Conservation (phyloP, 2,888 invertebrate species). For the Hydraecia micacea region DNA sequence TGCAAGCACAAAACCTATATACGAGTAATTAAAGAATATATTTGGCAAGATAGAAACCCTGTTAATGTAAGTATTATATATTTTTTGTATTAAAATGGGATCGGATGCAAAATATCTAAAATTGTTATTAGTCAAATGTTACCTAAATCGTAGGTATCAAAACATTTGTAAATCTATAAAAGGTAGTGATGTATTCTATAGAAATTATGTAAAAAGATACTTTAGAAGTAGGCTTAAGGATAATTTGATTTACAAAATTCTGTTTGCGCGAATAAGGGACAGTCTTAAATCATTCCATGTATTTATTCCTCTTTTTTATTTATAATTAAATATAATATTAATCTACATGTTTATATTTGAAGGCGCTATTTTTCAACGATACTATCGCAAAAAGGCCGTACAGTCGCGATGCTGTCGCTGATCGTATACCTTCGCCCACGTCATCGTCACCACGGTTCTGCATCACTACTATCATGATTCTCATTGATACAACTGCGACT, state of each 20-base stretch:
- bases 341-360: background rate
- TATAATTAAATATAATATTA: background rate
- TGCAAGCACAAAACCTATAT: conserved; percentile 54
- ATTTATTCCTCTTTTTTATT: background rate
- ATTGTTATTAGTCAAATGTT: conserved; percentile 33
- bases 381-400: background rate
- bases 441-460: background rate
- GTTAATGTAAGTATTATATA: conserved; percentile 43
- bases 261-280: conserved; percentile 5
- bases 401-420: background rate
- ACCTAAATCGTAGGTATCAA: conserved; percentile 38
- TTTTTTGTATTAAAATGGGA: conserved; percentile 48
- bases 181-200: conserved; percentile 35
- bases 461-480: background rate
- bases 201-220: conserved; percentile 44
- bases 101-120: conserved; percentile 44
- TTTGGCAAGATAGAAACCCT: conserved; percentile 42
- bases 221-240: conserved; percentile 34
- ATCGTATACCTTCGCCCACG: background rate
- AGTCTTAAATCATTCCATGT: background rate
- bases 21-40: conserved; percentile 19
- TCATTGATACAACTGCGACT: too few relatives aligned
- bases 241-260: conserved; percentile 34
- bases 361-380: background rate
- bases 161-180: conserved; percentile 44